Evolutionary conservation across 2,113 vertebrate genomes (phyloP), one percentile per base, ranked within the genome.

Genomic region (Chlamydotis undulata): DNA sequence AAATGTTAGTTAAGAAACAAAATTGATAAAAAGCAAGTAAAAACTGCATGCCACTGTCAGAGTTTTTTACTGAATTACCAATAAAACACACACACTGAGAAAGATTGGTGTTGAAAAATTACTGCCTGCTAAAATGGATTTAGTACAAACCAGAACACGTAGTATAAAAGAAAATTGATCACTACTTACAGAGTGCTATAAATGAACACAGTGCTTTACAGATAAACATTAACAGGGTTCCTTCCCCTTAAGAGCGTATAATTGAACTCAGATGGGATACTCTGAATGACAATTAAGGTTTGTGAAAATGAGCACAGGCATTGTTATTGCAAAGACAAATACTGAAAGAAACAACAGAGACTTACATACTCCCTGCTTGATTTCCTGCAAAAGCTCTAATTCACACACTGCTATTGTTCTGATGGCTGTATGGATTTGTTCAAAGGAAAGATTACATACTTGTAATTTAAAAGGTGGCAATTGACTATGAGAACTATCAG

Each of bases 131-230:
- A 39, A 95, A 94, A 93, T 70, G 92, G 88, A 90, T 94, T 95
- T 88, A 83, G 88, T 64, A 83, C 71, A 95, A 95, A 90, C 79
- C 87, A 89, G 92, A 93, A 94, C 3, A 6, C 14, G 25, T 1
- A 83, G 60, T 43, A 92, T 92, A 93, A 96, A 93, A 94, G 88
- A 95, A 97, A 96, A 96, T 60, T 94, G 93, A 96, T 96, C 94
- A 43, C 79, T 95, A 87, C 68, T 25, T 90, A 89, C 80, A 64
- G 85, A 96, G 78, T 39, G 85, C 92, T 97, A 93, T 86, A 95
- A 97, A 96, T 92, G 95, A 96, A 90, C 94, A 86, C 50, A 90
- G 87, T 57, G 82, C 90, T 92, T 95, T 86, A 43, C 71, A 94
- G 88, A 96, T 93, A 96, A 96, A 96, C 90, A 95, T 88, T 95